A percentile compares a stretch with the other conserved stretches of the same genome.
Evolutionary conservation across 2,888 invertebrate species (phyloP).

Genomic region (Timema cristinae): DNA sequence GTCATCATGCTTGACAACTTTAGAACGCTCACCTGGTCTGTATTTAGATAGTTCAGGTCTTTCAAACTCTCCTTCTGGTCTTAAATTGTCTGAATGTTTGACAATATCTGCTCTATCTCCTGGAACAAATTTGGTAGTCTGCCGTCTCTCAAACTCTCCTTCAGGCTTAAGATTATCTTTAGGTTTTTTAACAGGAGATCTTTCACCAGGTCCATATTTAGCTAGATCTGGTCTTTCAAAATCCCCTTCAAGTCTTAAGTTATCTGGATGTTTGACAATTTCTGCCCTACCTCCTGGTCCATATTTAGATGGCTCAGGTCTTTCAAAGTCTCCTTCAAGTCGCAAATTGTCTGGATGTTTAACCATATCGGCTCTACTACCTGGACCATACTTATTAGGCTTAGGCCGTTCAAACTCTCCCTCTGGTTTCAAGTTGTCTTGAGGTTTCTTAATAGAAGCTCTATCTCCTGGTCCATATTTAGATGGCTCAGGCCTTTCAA

Average conservation of each 20-base stretch:
- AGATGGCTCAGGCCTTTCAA: conserved; percentile 48
- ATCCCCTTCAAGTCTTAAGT: conserved; percentile 40
- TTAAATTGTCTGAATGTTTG: conserved; percentile 40
- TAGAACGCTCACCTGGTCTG: conserved; percentile 44
- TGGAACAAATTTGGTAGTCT: conserved; percentile 38
- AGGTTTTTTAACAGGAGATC: conserved; percentile 37
- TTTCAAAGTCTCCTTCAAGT: conserved; percentile 51
- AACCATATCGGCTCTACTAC: conserved; percentile 34
- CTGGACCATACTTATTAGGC: conserved; percentile 35
- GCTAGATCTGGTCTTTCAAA: conserved; percentile 34
- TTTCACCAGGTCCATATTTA: conserved; percentile 44
- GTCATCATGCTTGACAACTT: conserved; percentile 35
- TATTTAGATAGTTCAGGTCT: conserved; percentile 41
- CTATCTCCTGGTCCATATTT: conserved; percentile 39
- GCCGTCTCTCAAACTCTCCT: conserved; percentile 45
- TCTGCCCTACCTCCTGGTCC: conserved; percentile 35
- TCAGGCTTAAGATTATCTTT: conserved; percentile 54
- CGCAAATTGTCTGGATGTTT: conserved; percentile 58
- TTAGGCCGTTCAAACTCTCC: conserved; percentile 54
- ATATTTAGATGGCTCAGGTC: conserved; percentile 21
- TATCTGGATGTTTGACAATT: conserved; percentile 37
- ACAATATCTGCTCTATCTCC: conserved; percentile 34
- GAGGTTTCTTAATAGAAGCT: conserved; percentile 49
- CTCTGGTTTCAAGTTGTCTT: conserved; percentile 59
- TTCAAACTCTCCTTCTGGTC: conserved; percentile 47